Evolutionary conservation across 2,113 vertebrate genomes (phyloP).

Genomic region (Nyctibius bracteatus): DNA sequence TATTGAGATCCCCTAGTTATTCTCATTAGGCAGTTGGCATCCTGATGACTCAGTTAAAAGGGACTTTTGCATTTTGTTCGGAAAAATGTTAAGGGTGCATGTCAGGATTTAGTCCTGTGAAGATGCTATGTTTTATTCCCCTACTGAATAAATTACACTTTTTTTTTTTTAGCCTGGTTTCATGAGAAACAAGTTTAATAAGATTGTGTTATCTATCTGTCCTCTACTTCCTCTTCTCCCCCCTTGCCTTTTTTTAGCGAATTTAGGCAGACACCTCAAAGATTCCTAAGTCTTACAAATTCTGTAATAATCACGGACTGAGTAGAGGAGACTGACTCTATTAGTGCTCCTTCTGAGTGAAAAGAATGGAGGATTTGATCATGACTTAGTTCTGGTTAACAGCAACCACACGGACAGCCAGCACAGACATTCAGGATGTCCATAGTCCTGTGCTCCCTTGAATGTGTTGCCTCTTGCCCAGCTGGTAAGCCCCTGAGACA

Average conservation of each 20-base stretch:
- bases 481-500: too few relatives aligned
- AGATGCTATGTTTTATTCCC: background rate
- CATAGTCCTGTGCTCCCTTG: background rate
- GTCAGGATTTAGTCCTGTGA: background rate
- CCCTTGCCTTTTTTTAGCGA: background rate
- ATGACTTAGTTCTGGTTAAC: background rate
- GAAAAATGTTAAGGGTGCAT: background rate
- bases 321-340: background rate
- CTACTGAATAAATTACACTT: background rate
- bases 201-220: background rate
- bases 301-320: background rate
- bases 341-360: background rate
- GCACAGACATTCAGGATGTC: fast-evolving
- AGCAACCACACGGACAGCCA: background rate
- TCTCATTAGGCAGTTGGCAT: background rate
- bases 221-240: background rate
- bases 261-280: background rate
- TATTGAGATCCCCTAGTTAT: background rate
- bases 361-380: background rate
- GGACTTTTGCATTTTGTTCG: background rate
- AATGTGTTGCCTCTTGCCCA: background rate
- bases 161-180: background rate
- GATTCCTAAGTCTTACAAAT: background rate
- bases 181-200: background rate
- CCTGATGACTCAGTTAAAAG: background rate